These are phyloP conservation scores for Momotus momota DNA, from an alignment of 2,797 vertebrate species.

Conservation along the genomic window DNA sequence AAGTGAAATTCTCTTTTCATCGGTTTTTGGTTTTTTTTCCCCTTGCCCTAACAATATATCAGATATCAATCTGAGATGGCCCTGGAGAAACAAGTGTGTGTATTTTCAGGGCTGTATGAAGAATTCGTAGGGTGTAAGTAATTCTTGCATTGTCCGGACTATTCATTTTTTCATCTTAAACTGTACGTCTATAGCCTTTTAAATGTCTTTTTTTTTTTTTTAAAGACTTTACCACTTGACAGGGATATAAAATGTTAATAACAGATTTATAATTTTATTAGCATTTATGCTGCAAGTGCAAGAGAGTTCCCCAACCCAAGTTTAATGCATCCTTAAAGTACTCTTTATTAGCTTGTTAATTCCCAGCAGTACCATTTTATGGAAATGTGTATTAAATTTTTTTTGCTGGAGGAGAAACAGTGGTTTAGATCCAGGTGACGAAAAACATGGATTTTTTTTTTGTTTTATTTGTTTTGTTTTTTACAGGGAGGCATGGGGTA, in stretches of 20 bases:
- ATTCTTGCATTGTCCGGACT: neutral
- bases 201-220: neutral
- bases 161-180: neutral
- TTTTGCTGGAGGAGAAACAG: conserved; percentile 36
- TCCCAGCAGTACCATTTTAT: conserved; percentile 63
- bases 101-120: neutral
- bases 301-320: conserved; percentile 72
- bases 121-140: neutral
- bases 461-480: neutral
- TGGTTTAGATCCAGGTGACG: neutral
- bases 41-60: neutral
- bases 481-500: neutral
- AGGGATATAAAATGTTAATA: conserved; percentile 78
- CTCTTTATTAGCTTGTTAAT: conserved; percentile 80
- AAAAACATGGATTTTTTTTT: neutral
- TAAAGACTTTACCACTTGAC: conserved; percentile 69
- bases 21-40: too few species aligned
- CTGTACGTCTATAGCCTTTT: conserved; percentile 21
- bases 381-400: conserved; percentile 29
- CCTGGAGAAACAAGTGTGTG: neutral
- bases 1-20: neutral
- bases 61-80: neutral
- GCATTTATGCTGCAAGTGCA: conserved; percentile 76
- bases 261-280: conserved; percentile 83
- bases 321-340: conserved; percentile 76